These are phyloP conservation scores for Falco biarmicus DNA, from an alignment of 2,797 vertebrate species.

Conservation along the genomic window DNA sequence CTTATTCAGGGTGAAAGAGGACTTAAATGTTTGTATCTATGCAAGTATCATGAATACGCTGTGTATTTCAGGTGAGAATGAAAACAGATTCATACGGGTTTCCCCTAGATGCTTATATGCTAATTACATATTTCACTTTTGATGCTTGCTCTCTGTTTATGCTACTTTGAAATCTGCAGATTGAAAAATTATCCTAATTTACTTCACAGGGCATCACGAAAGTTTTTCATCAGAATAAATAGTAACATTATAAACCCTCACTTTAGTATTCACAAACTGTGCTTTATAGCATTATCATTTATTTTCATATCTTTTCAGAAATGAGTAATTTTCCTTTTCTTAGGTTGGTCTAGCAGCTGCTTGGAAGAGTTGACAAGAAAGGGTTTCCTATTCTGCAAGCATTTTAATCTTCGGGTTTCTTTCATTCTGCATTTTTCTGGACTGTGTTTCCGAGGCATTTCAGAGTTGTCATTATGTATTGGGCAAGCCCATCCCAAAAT, in stretches of 20 bases:
- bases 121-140: constrained; percentile 33
- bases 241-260: neutral
- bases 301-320: neutral
- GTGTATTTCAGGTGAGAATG: neutral
- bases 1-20: neutral
- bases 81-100: neutral
- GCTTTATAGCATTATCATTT: neutral
- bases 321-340: neutral
- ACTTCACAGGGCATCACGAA: too few relatives aligned
- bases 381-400: neutral
- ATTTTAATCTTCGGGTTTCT: neutral
- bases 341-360: neutral
- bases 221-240: too few relatives aligned
- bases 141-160: neutral
- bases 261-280: neutral
- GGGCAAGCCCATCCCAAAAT: neutral
- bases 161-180: constrained; percentile 22
- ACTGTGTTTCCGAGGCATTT: neutral
- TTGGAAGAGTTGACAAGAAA: neutral
- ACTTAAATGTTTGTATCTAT: neutral
- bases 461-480: neutral
- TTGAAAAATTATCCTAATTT: constrained; percentile 18
- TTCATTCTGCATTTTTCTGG: neutral
- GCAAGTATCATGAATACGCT: constrained; percentile 1
- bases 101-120: neutral